Evolutionary conservation across 2,888 invertebrate species (phyloP).

Genomic region (Drosophila mayaguana): DNA sequence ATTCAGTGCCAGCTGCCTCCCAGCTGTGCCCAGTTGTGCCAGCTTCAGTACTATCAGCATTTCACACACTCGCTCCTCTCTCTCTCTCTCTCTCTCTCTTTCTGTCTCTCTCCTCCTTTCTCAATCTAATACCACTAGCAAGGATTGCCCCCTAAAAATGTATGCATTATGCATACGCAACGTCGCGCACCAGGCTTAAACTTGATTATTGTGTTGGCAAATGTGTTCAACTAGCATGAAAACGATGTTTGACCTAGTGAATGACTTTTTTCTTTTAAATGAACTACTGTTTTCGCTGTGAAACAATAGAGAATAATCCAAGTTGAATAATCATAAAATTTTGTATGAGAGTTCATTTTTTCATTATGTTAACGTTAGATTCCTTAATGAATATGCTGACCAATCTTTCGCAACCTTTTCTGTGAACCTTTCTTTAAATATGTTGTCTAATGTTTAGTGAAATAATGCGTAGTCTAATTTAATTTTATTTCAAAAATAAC

Average conservation of each 20-base stretch:
- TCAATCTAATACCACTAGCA: neutral
- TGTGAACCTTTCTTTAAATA: too few species aligned
- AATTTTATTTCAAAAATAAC: too few species aligned
- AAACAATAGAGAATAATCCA: neutral
- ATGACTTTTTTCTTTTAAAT: slow-evolving; percentile 15
- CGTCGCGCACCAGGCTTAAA: slow-evolving; percentile 30
- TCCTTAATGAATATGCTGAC: too few species aligned
- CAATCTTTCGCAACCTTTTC: too few species aligned
- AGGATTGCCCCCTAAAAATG: slow-evolving; percentile 7
- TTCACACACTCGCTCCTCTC: slow-evolving; percentile 3
- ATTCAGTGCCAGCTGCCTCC: slow-evolving; percentile 52
- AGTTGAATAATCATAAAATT: neutral
- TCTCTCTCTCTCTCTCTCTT: neutral
- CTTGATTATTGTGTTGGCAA: slow-evolving; percentile 46
- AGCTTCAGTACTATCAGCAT: slow-evolving; percentile 29
- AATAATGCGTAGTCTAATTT: too few species aligned
- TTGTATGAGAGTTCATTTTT: too few species aligned
- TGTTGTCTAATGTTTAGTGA: too few species aligned
- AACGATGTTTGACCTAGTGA: slow-evolving; percentile 15
- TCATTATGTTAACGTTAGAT: too few species aligned
- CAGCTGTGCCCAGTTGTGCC: slow-evolving; percentile 14
- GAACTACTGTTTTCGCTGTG: neutral
- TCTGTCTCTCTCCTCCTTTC: neutral
- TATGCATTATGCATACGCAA: slow-evolving; percentile 54
- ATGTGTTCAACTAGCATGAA: slow-evolving; percentile 39